These are phyloP conservation scores for Scaeva pyrastri DNA, from an alignment of 2,888 invertebrate genomes.

Conservation along the genomic window DNA sequence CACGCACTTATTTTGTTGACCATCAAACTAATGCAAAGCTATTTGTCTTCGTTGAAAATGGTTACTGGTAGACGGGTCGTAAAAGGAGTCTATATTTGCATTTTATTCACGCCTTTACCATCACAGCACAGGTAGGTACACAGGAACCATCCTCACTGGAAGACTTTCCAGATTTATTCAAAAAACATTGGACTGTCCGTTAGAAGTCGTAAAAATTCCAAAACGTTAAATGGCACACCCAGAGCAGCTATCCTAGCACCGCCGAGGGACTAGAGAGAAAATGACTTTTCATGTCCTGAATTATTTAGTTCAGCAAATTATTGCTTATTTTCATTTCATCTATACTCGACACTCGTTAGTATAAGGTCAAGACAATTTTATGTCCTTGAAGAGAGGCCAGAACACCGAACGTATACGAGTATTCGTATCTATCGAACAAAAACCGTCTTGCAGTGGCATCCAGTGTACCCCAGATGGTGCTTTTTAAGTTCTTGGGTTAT, in stretches of 20 bases:
- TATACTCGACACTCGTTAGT: constrained; percentile 3
- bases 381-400: constrained; percentile 41
- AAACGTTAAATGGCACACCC: constrained; percentile 60
- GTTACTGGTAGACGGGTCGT: neutral
- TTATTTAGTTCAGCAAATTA: constrained; percentile 69
- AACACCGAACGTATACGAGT: neutral
- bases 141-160: too few species aligned
- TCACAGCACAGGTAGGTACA: neutral
- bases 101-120: constrained; percentile 3
- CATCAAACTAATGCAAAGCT: constrained; percentile 17
- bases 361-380: constrained; percentile 67
- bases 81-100: neutral
- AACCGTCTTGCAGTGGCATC: constrained; percentile 14
- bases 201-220: constrained; percentile 36
- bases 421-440: neutral
- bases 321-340: constrained; percentile 72
- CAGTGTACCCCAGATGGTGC: constrained; percentile 60
- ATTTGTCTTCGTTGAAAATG: neutral
- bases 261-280: constrained; percentile 14
- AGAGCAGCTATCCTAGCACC: constrained; percentile 14
- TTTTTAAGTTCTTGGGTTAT: constrained; percentile 30
- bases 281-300: constrained; percentile 66
- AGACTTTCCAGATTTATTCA: constrained; percentile 39
- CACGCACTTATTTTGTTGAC: constrained; percentile 9
- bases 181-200: neutral